Evolutionary conservation across 2,113 vertebrate species (phyloP).

Genomic region (Artemisiospiza belli): DNA sequence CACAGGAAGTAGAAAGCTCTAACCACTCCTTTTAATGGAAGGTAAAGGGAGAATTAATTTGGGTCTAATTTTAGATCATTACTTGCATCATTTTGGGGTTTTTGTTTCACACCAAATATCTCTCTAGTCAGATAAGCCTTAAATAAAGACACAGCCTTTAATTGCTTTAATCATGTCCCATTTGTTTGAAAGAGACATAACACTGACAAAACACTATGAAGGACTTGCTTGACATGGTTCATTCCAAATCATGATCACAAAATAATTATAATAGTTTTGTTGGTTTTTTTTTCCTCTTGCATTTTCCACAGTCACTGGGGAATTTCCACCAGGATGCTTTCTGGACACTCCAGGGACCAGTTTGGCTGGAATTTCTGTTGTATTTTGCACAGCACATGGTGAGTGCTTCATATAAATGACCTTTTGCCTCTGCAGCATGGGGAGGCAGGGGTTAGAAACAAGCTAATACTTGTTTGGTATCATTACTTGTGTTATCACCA

Average conservation of each 20-base stretch:
- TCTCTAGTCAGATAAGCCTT: neutral
- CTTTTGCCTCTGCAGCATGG: neutral
- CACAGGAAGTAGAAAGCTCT: neutral
- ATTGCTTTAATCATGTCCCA: neutral
- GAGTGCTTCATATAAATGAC: neutral
- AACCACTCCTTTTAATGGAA: neutral
- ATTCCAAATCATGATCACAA: neutral
- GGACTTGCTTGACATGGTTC: neutral
- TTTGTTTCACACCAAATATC: neutral
- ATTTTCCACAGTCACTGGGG: neutral
- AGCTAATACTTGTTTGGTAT: conserved; percentile 25
- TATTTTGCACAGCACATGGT: neutral
- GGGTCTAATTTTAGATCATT: neutral
- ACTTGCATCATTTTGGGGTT: neutral
- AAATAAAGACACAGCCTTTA: neutral
- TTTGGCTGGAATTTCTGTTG: neutral
- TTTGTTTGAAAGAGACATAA: neutral
- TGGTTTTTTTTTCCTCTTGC: neutral
- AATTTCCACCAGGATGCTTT: neutral
- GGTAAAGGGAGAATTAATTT: neutral
- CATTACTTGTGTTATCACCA: conserved; percentile 26
- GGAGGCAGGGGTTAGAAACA: neutral
- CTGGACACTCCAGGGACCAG: neutral
- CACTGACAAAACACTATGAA: neutral
- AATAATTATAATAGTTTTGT: neutral